These are phyloP conservation scores for Caenorhabditis angaria DNA, from an alignment of 2,888 invertebrate species.

Conservation along the genomic window DNA sequence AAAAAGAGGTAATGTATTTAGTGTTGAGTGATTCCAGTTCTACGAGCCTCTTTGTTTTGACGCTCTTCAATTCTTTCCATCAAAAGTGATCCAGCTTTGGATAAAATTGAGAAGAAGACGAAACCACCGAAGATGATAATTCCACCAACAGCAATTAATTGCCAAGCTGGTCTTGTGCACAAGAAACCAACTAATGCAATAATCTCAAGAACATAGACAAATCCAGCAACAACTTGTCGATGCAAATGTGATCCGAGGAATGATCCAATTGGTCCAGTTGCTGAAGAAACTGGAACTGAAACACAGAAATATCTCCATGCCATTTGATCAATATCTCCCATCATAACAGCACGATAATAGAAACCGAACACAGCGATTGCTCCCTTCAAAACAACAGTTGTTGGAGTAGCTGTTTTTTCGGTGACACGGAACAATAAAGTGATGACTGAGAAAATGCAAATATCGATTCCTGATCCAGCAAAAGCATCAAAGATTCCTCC, in stretches of 20 bases:
- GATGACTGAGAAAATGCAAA: constrained; percentile 69
- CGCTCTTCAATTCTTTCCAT: constrained; percentile 40
- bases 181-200: constrained; percentile 62
- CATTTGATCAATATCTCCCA: constrained; percentile 59
- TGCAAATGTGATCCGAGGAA: constrained; percentile 69
- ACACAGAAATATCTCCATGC: constrained; percentile 62
- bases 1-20: background rate
- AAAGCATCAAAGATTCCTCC: constrained; percentile 72
- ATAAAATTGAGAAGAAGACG: constrained; percentile 49
- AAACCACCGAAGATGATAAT: constrained; percentile 49
- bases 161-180: constrained; percentile 51
- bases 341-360: constrained; percentile 66
- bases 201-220: constrained; percentile 59
- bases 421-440: constrained; percentile 67
- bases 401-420: constrained; percentile 72
- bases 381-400: constrained; percentile 72
- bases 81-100: constrained; percentile 44
- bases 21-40: background rate
- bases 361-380: constrained; percentile 62
- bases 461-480: constrained; percentile 72
- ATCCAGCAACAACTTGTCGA: constrained; percentile 59
- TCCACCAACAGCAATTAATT: constrained; percentile 51
- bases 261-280: constrained; percentile 62
- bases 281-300: constrained; percentile 55
- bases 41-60: constrained; percentile 33